These are phyloP conservation scores for Melanocharis versteri DNA, from an alignment of 2,113 vertebrate species.

Conservation along the genomic window DNA sequence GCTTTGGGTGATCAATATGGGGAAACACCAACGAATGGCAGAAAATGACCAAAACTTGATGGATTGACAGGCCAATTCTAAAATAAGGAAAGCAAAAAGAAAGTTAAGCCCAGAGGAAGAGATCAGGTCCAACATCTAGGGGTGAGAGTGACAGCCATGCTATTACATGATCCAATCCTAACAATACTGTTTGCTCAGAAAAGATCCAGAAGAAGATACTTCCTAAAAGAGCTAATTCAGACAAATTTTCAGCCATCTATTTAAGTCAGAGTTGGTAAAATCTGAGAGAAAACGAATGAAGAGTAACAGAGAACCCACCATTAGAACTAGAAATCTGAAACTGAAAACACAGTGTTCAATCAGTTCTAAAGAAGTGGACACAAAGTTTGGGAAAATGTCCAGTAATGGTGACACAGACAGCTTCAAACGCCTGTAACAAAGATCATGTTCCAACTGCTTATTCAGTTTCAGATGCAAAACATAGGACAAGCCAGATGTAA, in stretches of 20 bases:
- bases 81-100: neutral
- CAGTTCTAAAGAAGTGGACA: neutral
- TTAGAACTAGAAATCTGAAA: neutral
- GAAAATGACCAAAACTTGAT: neutral
- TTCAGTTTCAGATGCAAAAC: neutral
- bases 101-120: neutral
- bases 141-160: neutral
- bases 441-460: neutral
- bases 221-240: neutral
- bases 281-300: neutral
- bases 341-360: neutral
- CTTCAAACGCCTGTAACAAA: neutral
- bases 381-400: neutral
- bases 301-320: neutral
- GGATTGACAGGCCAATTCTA: neutral
- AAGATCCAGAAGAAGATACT: neutral
- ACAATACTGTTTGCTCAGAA: neutral
- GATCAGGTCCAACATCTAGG: neutral
- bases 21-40: neutral
- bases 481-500: neutral
- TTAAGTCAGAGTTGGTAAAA: neutral
- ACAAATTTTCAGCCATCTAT: neutral
- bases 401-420: rapidly evolving
- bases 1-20: neutral
- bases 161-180: neutral